These are phyloP conservation scores for Orgyia antiqua DNA, from an alignment of 2,888 invertebrate genomes.

Conservation along the genomic window DNA sequence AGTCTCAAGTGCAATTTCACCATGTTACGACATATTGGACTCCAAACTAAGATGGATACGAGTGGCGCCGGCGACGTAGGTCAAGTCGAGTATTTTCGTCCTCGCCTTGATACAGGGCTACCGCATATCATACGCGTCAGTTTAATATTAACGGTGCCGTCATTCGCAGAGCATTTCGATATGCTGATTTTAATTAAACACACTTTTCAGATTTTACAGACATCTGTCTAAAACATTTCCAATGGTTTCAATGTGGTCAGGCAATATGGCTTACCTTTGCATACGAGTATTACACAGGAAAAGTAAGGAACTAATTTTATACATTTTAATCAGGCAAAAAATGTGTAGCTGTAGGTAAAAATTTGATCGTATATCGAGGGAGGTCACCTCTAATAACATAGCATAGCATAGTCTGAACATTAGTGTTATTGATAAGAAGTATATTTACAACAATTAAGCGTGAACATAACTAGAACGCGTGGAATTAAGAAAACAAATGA, in stretches of 20 bases:
- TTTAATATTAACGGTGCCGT: conserved; percentile 72
- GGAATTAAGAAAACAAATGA: too few species aligned
- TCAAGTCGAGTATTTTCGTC: conserved; percentile 70
- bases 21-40: conserved; percentile 40
- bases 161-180: conserved; percentile 40
- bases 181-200: conserved; percentile 25
- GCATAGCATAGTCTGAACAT: too few species aligned
- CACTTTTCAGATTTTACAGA: conserved; percentile 22
- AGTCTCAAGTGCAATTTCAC: conserved; percentile 43
- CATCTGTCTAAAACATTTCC: too few species aligned
- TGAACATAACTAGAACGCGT: too few species aligned
- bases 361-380: too few species aligned
- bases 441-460: too few species aligned
- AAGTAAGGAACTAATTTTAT: too few species aligned
- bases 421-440: too few species aligned
- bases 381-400: too few species aligned
- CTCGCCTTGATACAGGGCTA: conserved; percentile 75
- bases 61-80: conserved; percentile 59
- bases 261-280: conserved; percentile 16
- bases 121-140: conserved; percentile 60
- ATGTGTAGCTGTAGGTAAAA: too few species aligned
- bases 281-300: too few species aligned
- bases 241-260: conserved; percentile 6
- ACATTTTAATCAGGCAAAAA: too few species aligned
- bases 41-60: conserved; percentile 51